Evolutionary conservation across 2,113 vertebrate genomes (phyloP), one percentile per base, ranked within the genome.

Genomic region (Menidia beryllina): DNA sequence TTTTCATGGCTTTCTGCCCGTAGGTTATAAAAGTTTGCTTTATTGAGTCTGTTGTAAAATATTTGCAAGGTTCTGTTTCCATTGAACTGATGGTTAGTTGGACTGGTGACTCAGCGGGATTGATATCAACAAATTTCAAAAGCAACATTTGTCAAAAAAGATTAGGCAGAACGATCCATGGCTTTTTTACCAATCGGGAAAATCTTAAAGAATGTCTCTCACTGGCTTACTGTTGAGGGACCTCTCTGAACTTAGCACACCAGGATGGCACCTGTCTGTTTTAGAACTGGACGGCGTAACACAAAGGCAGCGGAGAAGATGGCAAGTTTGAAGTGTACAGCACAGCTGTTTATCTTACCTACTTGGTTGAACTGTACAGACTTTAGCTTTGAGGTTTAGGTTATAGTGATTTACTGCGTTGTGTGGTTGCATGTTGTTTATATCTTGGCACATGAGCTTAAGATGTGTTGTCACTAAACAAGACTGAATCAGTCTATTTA

Each of bases 1-100:
- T 87, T 88, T 86, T 80, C 75, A 55, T 91, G 88, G 85, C 83
- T 65, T 79, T 49, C 64, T 86, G 83, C 79, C 89, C 63, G 39
- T 52, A 26, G 72, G 83, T 80, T 79, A 83, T 88, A 84, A 88
- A 89, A 73, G 72, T 89, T 76, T 77, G 57, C 79, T 84, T 91
- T 90, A 80, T 79, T 87, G 75, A 89, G 79, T 79, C 70, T 69
- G 62, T 78, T 83, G 60, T 81, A 65, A 83, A 84, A 84, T 82
- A 82, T 84, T 75, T 85, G 60, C 59, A 38, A 54, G 57, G 20
- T 82, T 64, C 55, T 74, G 54, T 82, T 83, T 81, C 72, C 59
- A 38, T 62, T 72, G 47, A 80, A 63, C 59, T 59, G 20, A 60
- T 58, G 47, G 41, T 69, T 59, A 63, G 48, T 47, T 60, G 48